Evolutionary conservation across 2,888 invertebrate genomes (phyloP), one percentile per base, ranked within the genome.

Genomic region (Xylota segnis): DNA sequence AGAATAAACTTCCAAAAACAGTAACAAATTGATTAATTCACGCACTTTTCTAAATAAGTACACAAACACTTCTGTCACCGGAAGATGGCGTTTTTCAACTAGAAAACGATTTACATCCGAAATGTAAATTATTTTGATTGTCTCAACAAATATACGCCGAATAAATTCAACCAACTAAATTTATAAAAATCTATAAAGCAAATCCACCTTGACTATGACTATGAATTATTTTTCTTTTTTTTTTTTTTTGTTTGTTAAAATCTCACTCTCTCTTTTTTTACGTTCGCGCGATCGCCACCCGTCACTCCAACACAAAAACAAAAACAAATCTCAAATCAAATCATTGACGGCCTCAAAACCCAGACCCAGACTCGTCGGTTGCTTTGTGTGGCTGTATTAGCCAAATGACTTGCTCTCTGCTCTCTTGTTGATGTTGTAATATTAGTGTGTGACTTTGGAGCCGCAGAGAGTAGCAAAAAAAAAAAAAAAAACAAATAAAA

Each of bases 171-270:
- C 18, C 1, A 61, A 81, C 66, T 56, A 77, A 86, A 82, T 79
- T 79, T 79, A 79, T 47, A 71, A 86, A 70, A 81, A 72, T 86
- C 61, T 77, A 77, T 77, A 56, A 68, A 82, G 52, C 56, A 71
- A 63, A 82, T 77, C 76, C 56, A 86, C 86, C 86, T 86, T 86
- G 86, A 82, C 76, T 82, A 84, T 84, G 83, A 84, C 83, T 84
- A 82, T 86, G 86, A 86, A 82, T 82, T 75, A 54, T 72, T 45
- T 65, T 79, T n/a, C n/a, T n/a, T n/a, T n/a, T n/a, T n/a, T n/a
- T n/a, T n/a, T 32, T 65, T 52, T 45, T 54, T 54, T 47, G 9
- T n/a, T 76, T 54, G 14, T 50, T 63, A n/a, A 34, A 32, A 45
- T 43, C 12, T 76, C 32, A 34, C 29, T 37, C 37, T 43, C 37